Conservation (phyloP, 2,888 invertebrate species). For the Tridacna gigas region DNA sequence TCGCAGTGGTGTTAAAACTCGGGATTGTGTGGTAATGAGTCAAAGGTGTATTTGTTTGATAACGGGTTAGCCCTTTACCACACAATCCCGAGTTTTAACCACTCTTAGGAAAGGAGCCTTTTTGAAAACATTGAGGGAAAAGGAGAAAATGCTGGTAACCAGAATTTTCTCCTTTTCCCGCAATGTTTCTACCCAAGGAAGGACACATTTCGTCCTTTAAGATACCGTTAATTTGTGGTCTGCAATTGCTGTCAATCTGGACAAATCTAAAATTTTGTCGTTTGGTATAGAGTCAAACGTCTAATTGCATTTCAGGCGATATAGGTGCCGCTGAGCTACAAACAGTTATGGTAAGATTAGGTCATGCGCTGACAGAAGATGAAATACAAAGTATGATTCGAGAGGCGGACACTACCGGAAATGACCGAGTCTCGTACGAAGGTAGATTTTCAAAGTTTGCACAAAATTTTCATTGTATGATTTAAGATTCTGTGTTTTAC, state of each 20-base stretch:
- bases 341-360: constrained; percentile 29
- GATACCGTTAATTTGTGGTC: too few relatives aligned
- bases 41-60: too few relatives aligned
- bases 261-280: too few relatives aligned
- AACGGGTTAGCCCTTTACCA: too few relatives aligned
- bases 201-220: too few relatives aligned
- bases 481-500: too few relatives aligned
- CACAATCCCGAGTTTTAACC: too few relatives aligned
- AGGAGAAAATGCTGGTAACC: not conserved
- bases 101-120: too few relatives aligned
- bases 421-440: constrained; percentile 28
- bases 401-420: constrained; percentile 46
- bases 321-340: constrained; percentile 10
- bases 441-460: constrained; percentile 19
- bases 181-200: not conserved
- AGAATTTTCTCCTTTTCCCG: constrained; percentile 1
- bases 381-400: constrained; percentile 36
- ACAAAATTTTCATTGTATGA: not conserved
- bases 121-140: not conserved
- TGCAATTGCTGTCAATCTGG: too few relatives aligned
- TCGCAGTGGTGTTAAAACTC: too few relatives aligned
- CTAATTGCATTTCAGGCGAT: constrained; percentile 3
- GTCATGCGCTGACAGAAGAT: constrained; percentile 27
- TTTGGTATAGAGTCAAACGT: too few relatives aligned
- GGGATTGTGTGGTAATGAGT: too few relatives aligned